These are phyloP conservation scores for Anisognathus igniventris DNA, from an alignment of 2,797 vertebrate species.

Conservation along the genomic window DNA sequence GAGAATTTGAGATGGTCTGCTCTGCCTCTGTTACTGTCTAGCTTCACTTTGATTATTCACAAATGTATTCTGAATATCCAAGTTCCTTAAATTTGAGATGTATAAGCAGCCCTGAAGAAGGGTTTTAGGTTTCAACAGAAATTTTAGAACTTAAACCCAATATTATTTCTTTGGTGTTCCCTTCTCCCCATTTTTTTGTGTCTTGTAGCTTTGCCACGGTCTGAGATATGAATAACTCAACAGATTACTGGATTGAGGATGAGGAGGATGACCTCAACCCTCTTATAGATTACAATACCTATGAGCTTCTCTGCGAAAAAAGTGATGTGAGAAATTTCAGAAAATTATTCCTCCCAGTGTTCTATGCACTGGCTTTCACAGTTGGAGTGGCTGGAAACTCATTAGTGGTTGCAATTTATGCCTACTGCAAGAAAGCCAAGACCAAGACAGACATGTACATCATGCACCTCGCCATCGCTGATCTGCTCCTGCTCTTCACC, in stretches of 20 bases:
- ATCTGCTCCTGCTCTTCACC: conserved; percentile 87
- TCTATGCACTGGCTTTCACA: conserved; percentile 83
- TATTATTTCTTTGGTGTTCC: not conserved
- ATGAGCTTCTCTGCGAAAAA: conserved; percentile 85
- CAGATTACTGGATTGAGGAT: conserved; percentile 60
- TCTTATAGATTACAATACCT: conserved; percentile 72
- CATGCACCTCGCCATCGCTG: conserved; percentile 87
- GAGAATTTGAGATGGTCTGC: not conserved
- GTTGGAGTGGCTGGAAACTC: conserved; percentile 88
- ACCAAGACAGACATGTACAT: conserved; percentile 89
- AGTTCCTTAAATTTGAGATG: not conserved
- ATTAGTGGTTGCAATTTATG: conserved; percentile 84
- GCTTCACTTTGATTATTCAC: not conserved
- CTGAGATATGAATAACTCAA: conserved; percentile 59
- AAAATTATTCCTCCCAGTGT: conserved; percentile 83
- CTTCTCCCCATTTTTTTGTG: not conserved
- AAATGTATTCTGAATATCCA: not conserved
- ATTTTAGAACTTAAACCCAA: not conserved
- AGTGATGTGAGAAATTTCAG: conserved; percentile 84
- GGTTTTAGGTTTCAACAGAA: not conserved
- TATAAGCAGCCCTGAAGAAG: not conserved
- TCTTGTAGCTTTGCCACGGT: conserved; percentile 31
- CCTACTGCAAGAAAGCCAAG: conserved; percentile 80
- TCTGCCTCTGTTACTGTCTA: not conserved
- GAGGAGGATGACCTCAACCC: conserved; percentile 49